Percentiles rank a stretch among this genome's conserved stretches.
phyloP scores from a whole-genome alignment of 2,888 invertebrate species.

The Apomyelois bistriatella region DNA sequence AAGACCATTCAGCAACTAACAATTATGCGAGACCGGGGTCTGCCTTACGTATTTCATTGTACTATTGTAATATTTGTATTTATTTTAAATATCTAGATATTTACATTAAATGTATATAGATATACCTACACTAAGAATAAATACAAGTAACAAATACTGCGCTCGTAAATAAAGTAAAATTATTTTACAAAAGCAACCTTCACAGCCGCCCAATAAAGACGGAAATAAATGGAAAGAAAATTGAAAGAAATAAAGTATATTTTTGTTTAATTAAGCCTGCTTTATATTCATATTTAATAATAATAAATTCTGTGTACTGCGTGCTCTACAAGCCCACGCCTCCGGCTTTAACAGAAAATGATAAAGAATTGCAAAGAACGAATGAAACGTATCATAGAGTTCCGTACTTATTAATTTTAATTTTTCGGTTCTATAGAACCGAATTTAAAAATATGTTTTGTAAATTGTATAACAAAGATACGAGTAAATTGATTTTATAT shows the following conservation, averaged over 20 bases:
- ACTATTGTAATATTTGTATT: no score
- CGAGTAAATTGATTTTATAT: no score
- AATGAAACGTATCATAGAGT: not conserved
- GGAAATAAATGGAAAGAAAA: not conserved
- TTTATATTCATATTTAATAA: conserved; percentile 13
- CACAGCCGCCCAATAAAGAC: not conserved
- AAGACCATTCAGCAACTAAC: no score
- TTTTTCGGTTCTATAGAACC: no score
- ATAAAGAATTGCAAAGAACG: not conserved
- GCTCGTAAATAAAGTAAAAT: not conserved
- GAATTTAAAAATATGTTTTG: no score
- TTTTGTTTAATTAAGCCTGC: conserved; percentile 10
- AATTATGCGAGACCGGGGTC: no score
- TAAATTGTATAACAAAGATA: no score
- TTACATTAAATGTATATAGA: no score
- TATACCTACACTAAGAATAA: no score
- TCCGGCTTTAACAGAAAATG: conserved; percentile 1
- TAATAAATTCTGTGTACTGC: conserved; percentile 5
- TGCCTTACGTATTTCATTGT: no score
- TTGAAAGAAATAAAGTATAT: conserved; percentile 1
- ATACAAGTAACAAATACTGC: no score
- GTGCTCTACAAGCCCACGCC: not conserved
- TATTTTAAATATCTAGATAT: no score
- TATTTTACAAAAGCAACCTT: not conserved
- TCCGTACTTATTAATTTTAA: not conserved